Conservation (phyloP, 37 sponge, comb jelly and placozoan species). For the Cladorhizidae sp. region DNA sequence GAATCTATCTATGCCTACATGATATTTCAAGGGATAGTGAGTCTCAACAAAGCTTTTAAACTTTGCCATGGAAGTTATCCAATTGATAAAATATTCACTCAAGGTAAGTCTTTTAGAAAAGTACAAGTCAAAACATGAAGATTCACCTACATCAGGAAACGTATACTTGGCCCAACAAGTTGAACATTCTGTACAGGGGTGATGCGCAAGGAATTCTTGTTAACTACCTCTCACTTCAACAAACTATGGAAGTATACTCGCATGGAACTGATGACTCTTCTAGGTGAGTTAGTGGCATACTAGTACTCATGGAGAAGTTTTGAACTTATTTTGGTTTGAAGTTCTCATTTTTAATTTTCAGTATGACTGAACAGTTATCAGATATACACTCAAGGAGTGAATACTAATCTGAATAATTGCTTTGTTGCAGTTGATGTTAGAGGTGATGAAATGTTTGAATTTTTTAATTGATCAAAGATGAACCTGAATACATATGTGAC, state of each 20-base stretch:
- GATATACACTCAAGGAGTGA: no score
- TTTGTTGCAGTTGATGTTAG: no score
- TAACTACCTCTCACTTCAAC: not conserved
- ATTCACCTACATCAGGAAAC: not conserved
- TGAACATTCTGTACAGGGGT: not conserved
- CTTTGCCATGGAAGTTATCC: conserved; percentile 17
- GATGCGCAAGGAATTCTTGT: not conserved
- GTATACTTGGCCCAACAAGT: not conserved
- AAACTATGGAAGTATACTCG: not conserved
- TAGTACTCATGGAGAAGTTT: no score
- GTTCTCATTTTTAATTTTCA: no score
- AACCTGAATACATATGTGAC: no score
- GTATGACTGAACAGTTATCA: no score
- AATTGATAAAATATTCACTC: conserved; percentile 20
- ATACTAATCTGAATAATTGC: no score
- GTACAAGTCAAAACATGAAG: not conserved
- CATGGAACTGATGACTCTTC: not conserved
- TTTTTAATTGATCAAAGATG: no score
- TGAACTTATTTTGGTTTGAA: no score
- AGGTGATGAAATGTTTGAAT: no score
- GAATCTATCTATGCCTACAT: not conserved
- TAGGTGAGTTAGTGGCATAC: no score
- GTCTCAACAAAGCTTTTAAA: conserved; percentile 1
- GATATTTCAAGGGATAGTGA: not conserved
- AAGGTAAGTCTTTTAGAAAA: not conserved